These are phyloP conservation scores for Prunella fulvescens DNA, from an alignment of 2,113 vertebrate species.

Conservation along the genomic window DNA sequence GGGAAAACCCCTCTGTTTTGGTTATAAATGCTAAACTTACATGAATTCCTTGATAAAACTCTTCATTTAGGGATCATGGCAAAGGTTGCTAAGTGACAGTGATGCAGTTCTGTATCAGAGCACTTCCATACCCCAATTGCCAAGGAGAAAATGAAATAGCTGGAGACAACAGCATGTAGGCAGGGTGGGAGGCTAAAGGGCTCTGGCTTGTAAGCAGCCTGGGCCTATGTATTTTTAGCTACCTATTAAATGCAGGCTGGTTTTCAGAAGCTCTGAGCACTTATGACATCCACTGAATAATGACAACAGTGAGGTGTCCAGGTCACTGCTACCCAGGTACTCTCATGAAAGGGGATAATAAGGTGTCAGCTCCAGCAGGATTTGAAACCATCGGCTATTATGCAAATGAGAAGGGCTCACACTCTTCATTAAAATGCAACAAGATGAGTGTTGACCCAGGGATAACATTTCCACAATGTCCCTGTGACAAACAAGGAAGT, in stretches of 20 bases:
- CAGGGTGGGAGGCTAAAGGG: not conserved
- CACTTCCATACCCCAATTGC: not conserved
- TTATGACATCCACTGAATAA: not conserved
- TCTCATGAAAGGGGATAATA: not conserved
- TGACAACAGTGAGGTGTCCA: not conserved
- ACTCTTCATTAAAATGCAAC: not conserved
- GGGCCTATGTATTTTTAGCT: not conserved
- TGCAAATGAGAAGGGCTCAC: not conserved
- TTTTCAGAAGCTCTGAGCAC: not conserved
- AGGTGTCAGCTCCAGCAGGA: not conserved
- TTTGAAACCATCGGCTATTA: not conserved
- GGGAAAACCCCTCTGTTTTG: not conserved
- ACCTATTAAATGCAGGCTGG: not conserved
- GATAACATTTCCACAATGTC: not conserved
- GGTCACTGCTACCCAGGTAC: not conserved
- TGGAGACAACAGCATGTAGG: rapidly evolving
- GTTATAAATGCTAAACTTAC: not conserved
- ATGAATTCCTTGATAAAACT: not conserved
- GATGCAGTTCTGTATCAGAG: not conserved
- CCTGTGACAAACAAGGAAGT: not conserved
- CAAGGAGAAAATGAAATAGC: not conserved
- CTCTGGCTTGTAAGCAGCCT: not conserved
- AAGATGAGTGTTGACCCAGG: not conserved
- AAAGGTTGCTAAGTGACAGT: not conserved
- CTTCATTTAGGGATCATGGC: not conserved